Evolutionary conservation across 2,113 vertebrate species (phyloP).

Genomic region (Atherinomorus stipes): DNA sequence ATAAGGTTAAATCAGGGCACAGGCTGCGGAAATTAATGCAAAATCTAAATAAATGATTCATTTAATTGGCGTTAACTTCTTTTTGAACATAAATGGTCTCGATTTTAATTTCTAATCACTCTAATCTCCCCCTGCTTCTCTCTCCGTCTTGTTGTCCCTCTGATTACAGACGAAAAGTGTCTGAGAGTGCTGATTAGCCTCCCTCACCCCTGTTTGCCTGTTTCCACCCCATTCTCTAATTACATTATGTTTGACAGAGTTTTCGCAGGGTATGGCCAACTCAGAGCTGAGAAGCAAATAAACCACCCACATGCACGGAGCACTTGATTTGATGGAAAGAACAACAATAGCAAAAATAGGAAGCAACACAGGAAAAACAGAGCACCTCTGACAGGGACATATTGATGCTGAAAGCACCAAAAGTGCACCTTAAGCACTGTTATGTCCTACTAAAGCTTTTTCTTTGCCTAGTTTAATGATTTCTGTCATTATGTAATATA

Average conservation of each 20-base stretch:
- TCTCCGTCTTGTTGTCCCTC: conserved; percentile 34
- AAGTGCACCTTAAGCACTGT: conserved; percentile 4
- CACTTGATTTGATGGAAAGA: conserved; percentile 22
- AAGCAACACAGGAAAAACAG: conserved; percentile 1
- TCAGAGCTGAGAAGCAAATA: conserved; percentile 20
- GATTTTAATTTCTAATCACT: conserved; percentile 72
- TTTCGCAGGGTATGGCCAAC: conserved; percentile 35
- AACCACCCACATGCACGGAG: not conserved
- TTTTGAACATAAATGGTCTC: conserved; percentile 62
- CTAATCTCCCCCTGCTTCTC: conserved; percentile 43
- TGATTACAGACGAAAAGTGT: conserved; percentile 69
- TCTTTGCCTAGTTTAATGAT: conserved; percentile 3
- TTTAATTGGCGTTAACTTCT: conserved; percentile 75
- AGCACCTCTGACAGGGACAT: not conserved
- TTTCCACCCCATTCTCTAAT: conserved; percentile 63
- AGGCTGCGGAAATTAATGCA: conserved; percentile 49
- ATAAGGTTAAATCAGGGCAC: conserved; percentile 2
- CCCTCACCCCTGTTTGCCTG: conserved; percentile 52
- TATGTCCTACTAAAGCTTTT: not conserved
- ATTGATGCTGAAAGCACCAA: not conserved
- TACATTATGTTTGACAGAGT: conserved; percentile 60
- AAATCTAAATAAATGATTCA: conserved; percentile 54
- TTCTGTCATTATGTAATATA: conserved; percentile 30
- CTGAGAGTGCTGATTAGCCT: conserved; percentile 68
- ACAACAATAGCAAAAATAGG: conserved; percentile 20